phyloP scores from a whole-genome alignment of 1,140 invertebrate genomes.

The Drosophila lacertosa region DNA sequence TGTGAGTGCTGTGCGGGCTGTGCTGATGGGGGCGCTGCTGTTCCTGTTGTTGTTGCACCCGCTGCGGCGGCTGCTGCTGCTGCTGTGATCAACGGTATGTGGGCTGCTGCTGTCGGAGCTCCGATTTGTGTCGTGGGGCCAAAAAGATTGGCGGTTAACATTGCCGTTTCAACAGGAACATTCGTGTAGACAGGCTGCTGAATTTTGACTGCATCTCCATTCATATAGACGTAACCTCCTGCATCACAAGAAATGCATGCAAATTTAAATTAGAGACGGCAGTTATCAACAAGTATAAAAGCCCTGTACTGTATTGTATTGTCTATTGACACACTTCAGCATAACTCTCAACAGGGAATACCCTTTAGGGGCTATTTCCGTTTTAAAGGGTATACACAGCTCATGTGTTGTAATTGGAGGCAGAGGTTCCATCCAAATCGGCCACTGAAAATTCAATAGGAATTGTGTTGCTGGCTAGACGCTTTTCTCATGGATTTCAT shows the following conservation, averaged over 20 bases:
- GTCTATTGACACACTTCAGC: too few relatives aligned
- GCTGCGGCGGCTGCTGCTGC: conserved; percentile 61
- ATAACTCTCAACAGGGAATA: too few relatives aligned
- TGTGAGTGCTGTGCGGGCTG: conserved; percentile 45
- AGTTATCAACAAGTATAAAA: too few relatives aligned
- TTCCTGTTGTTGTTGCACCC: conserved; percentile 58
- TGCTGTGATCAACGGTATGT: conserved; percentile 80
- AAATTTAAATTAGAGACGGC: background rate
- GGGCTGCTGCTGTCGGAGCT: conserved; percentile 71
- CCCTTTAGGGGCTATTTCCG: too few relatives aligned
- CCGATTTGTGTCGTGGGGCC: conserved; percentile 76
- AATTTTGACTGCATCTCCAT: conserved; percentile 83
- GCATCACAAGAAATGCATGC: conserved; percentile 7
- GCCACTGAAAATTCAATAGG: conserved; percentile 19
- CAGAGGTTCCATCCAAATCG: conserved; percentile 8
- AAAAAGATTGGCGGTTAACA: conserved; percentile 81
- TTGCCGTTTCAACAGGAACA: conserved; percentile 83
- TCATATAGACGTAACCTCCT: conserved; percentile 84
- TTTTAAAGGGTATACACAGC: background rate
- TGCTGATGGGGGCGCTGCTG: conserved; percentile 40
- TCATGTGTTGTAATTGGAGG: conserved; percentile 30
- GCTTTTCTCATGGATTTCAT: conserved; percentile 4
- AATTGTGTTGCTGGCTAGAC: conserved; percentile 33
- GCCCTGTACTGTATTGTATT: too few relatives aligned
- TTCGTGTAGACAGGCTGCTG: conserved; percentile 78